Evolutionary conservation across 2,888 invertebrate species (phyloP), one percentile per base, ranked within the genome.

Genomic region (Agonopterix arenella): DNA sequence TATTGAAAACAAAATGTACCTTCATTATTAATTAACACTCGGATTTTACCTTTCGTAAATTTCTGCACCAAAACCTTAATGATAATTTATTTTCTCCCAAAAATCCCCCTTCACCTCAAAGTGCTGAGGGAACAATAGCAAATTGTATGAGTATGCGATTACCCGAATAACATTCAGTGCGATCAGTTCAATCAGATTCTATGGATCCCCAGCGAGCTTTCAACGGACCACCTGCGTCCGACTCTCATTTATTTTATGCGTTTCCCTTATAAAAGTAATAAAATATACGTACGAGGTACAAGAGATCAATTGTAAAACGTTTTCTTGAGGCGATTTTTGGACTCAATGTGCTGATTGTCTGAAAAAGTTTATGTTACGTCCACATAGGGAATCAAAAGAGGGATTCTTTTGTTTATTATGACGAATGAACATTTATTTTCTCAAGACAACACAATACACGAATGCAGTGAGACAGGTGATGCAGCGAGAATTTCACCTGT

Each of bases 171-270:
- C 48, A 51, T 53, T 49, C 41, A 43, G 51, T 53, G 54, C 57
- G 61, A 61, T 58, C 56, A 51, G 53, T 56, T 55, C 63, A 58
- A 57, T 58, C 58, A 57, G 49, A n/a, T 41, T 38, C n/a, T 49
- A 59, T 49, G 45, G 50, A 40, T 51, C 58, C 56, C 59, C 41
- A 36, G 52, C 46, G 58, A 48, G 53, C 54, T 10, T 44, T 52
- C 49, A 45, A 11, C 28, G 38, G 50, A 48, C 58, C 58, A 60
- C 58, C 62, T 62, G 62, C 51, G 58, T 50, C 56, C 54, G 49
- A 36, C 56, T 56, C 55, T 54, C 61, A 54, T 61, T 62, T 62
- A 56, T 59, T 59, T 59, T 59, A 60, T 56, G 54, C 52, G 53
- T 58, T 54, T 54, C 52, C 52, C 55, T 58, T 16, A 40, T 40